Base-by-base conservation (phyloP, 1,140 invertebrate species). In the Penaeus vannamei region DNA sequence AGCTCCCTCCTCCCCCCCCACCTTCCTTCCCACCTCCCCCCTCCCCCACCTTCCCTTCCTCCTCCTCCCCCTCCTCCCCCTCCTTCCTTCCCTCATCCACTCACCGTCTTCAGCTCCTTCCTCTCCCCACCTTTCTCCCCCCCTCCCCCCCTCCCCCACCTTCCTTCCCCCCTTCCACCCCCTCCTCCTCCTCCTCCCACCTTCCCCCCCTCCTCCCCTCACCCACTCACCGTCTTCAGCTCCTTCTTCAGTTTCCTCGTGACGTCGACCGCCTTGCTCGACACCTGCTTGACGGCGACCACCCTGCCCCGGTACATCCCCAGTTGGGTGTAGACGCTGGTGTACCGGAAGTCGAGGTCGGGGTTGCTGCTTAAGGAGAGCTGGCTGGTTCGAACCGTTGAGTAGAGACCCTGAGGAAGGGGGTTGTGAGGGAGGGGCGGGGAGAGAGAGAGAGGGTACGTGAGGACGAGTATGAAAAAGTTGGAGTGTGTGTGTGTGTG, bases 171-270 rank as follows among this genome's bases (percentile, higher is more conserved):
- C 42, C 17, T 0, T 53, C 53, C 0, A 2, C 17, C 5, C 14
- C 53, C 0, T 17, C 17, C 53, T 53, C 53, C 17, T 10, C 42
- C 32, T 61, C 85, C 46, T 17, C 95, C 98, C 99, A 94, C 94
- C 99, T 97, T 92, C 98, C 98, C 93, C 99, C 98, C 94, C 98
- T 98, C 92, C 96, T 96, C 76, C 98, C 22, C 20, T 46, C 0
- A 2, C 5, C 66, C 32, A 46, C 85, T 69, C n/a, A 92, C 91
- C 90, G 92, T 95, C 95, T 99, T 99, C 77, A 99, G 94, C 94
- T 99, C 97, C 92, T 98, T 98, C 93, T 99, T 98, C 94, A 98
- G 98, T 92, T 96, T 96, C 77, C 98, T 94, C 0, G 95, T 98
- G 19, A 99, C 96, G 92, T 99, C 98, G 32, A 98, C 96, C 61